Conservation (phyloP, 1,140 invertebrate species). For the Drosophila albomicans region DNA sequence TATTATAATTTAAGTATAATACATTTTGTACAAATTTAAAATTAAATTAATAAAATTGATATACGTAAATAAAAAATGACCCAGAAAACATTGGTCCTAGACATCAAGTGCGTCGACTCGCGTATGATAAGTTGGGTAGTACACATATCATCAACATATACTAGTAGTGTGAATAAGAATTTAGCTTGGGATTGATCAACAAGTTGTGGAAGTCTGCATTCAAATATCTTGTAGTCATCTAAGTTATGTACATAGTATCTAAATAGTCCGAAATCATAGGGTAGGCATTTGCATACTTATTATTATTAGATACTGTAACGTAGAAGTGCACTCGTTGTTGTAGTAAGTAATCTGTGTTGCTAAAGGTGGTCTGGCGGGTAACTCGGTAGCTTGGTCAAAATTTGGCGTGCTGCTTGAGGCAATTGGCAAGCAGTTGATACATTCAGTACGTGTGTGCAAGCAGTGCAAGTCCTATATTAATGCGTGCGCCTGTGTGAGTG, state of each 20-base stretch:
- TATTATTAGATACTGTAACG: slow-evolving; percentile 28
- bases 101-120: slow-evolving; percentile 43
- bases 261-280: slow-evolving; percentile 22
- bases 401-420: slow-evolving; percentile 41
- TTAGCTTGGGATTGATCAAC: slow-evolving; percentile 59
- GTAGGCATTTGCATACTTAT: slow-evolving; percentile 1
- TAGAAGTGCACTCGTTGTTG: slow-evolving; percentile 49
- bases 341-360: slow-evolving; percentile 14
- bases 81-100: slow-evolving; percentile 59
- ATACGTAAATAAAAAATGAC: slow-evolving; percentile 48
- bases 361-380: slow-evolving; percentile 64
- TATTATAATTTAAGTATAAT: slow-evolving; percentile 83
- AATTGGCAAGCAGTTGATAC: slow-evolving; percentile 10
- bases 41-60: slow-evolving; percentile 70
- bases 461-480: slow-evolving; percentile 41
- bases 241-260: slow-evolving; percentile 36
- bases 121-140: slow-evolving; percentile 6
- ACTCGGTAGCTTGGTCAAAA: slow-evolving; percentile 76
- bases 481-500: slow-evolving; percentile 47
- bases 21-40: slow-evolving; percentile 82
- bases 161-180: slow-evolving; percentile 26
- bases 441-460: slow-evolving; percentile 13
- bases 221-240: slow-evolving; percentile 59
- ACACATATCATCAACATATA: slow-evolving; percentile 13
- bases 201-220: slow-evolving; percentile 69